phyloP scores from a whole-genome alignment of 2,113 vertebrate species.

The Lasiurus cinereus region DNA sequence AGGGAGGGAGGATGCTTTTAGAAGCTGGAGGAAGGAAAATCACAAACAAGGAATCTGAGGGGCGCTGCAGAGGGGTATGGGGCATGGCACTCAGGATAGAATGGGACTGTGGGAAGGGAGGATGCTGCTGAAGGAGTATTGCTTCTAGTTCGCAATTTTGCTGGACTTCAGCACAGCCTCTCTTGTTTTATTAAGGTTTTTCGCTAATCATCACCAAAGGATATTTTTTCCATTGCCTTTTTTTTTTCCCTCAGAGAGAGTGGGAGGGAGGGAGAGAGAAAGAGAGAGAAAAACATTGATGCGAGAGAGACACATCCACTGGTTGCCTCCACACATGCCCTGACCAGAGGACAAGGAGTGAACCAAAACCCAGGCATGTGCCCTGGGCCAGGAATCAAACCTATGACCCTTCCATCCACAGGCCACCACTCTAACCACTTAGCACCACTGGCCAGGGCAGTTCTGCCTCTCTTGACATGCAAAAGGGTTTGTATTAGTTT shows the following conservation, averaged over 20 bases:
- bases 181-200: background rate
- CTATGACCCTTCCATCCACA: too few species aligned
- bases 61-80: background rate
- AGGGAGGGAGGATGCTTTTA: background rate
- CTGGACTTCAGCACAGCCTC: background rate
- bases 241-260: too few species aligned
- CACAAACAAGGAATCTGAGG: background rate
- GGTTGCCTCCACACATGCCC: too few species aligned
- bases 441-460: background rate
- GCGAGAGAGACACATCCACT: too few species aligned
- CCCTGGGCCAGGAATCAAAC: too few species aligned
- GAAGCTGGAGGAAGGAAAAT: background rate
- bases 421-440: too few species aligned
- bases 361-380: too few species aligned
- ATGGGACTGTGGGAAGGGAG: background rate
- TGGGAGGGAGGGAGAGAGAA: too few species aligned
- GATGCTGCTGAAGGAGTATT: background rate
- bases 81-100: background rate
- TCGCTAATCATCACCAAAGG: too few species aligned
- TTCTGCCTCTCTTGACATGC: background rate
- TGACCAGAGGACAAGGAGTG: too few species aligned
- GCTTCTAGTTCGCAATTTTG: background rate
- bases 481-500: background rate
- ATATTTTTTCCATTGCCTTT: too few species aligned
- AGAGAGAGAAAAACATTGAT: too few species aligned